A percentile compares a stretch with the other conserved stretches of the same genome.
phyloP scores from a whole-genome alignment of 2,888 invertebrate genomes.

The Caradrina kadenii region DNA sequence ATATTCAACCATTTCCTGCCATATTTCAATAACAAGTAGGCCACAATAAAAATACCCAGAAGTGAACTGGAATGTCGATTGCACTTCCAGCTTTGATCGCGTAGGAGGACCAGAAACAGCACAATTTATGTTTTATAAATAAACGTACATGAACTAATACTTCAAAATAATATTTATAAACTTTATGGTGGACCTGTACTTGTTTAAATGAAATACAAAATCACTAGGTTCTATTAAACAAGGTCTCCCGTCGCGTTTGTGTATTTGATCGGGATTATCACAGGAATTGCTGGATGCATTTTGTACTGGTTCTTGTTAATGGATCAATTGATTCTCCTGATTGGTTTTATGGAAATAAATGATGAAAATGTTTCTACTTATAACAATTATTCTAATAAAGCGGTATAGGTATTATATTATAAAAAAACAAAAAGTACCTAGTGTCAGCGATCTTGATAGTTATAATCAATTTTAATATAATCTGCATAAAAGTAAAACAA shows the following conservation, averaged over 20 bases:
- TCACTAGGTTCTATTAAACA: conserved; percentile 18
- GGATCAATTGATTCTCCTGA: background rate
- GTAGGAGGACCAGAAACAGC: conserved; percentile 39
- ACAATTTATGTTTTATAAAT: conserved; percentile 58
- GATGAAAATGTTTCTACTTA: background rate
- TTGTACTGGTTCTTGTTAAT: conserved; percentile 12
- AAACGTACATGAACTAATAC: conserved; percentile 52
- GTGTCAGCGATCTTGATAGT: too few relatives aligned
- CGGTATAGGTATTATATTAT: too few relatives aligned
- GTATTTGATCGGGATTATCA: conserved; percentile 22
- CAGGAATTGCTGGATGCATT: conserved; percentile 12
- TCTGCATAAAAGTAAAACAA: too few relatives aligned
- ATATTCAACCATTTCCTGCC: background rate
- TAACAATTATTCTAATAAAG: too few relatives aligned
- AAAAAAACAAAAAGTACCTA: too few relatives aligned
- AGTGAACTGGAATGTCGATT: conserved; percentile 51
- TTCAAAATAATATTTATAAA: conserved; percentile 54
- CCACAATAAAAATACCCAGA: conserved; percentile 37
- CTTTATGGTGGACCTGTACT: conserved; percentile 26
- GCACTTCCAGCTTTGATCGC: conserved; percentile 39
- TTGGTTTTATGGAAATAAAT: conserved; percentile 15
- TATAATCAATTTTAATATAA: too few relatives aligned
- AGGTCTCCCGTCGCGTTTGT: conserved; percentile 33
- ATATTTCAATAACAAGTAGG: conserved; percentile 17
- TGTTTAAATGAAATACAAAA: conserved; percentile 28